Evolutionary conservation across 2,113 vertebrate genomes (phyloP), one percentile per base, ranked within the genome.

Genomic region (Oreotrochilus melanogaster): DNA sequence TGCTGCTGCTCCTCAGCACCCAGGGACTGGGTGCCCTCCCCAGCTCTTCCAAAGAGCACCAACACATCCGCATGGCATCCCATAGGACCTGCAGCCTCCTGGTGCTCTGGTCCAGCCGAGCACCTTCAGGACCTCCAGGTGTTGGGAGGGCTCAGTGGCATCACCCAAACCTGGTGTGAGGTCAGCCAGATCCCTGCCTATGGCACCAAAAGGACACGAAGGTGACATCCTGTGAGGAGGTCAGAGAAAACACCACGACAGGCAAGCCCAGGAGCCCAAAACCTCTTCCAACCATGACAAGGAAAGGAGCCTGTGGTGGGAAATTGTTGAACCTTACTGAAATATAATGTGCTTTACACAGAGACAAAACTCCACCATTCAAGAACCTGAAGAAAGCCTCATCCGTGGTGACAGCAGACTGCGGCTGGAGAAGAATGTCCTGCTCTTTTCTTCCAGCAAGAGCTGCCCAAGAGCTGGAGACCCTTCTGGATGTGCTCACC

Each of bases 101-200:
- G 0, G 62, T 1, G 19, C 61, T 37, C 51, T 10, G 19, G 45
- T 19, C 76, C 57, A 18, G 51, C 9, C 1, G 0, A 70, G 67
- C 50, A 37, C 25, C 73, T 65, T 47, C 58, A 50, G 88, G 56
- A 31, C 17, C 16, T 74, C 30, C 31, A 4, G 0, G 18, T 0
- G 5, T 15, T 0, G 7, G 51, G 37, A 95, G 42, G 1, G 3
- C 71, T 23, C 76, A 9, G 3, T 0, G 23, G 25, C 1, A 71
- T 42, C 70, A 30, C 2, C 73, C 69, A 18, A 89, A 76, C 57
- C 78, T 5, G 6, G 6, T 1, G 2, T 24, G 10, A 57, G 56
- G 30, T 12, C 72, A 24, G 43, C 2, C 62, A n/a, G 45, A 37
- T n/a, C 85, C 53, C 78, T 47, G 74, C 86, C 50, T 10, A 18